A percentile compares a stretch with the other conserved stretches of the same genome.
Conservation (phyloP, 2,797 vertebrate genomes). For the Thaleichthys pacificus region DNA sequence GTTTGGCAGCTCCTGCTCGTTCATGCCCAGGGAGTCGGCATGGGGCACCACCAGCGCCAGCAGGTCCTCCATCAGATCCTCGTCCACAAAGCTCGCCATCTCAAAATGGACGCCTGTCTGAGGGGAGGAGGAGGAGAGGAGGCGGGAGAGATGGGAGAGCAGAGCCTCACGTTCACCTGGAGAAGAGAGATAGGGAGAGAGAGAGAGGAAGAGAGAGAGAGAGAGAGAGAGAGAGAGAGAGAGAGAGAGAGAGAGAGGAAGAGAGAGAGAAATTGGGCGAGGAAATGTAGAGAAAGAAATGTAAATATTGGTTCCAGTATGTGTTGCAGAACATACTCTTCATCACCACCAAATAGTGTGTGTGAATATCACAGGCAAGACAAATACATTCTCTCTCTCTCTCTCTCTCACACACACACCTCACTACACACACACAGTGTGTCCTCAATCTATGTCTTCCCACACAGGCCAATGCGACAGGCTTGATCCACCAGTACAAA, state of each 20-base stretch:
- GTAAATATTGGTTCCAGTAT: background rate
- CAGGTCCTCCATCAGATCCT: constrained; percentile 78
- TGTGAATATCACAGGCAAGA: too few species aligned
- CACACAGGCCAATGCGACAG: too few species aligned
- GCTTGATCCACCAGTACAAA: background rate
- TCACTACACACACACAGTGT: background rate
- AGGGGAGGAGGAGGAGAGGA: constrained; percentile 69
- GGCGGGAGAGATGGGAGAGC: constrained; percentile 67
- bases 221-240: constrained; percentile 1
- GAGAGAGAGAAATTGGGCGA: background rate
- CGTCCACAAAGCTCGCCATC: constrained; percentile 86
- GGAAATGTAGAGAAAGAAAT: background rate
- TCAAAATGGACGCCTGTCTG: constrained; percentile 80
- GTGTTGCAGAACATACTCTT: too few species aligned
- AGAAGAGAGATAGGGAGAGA: constrained; percentile 8
- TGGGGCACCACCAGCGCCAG: constrained; percentile 69
- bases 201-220: background rate
- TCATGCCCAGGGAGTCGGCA: constrained; percentile 84
- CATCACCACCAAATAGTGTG: too few species aligned
- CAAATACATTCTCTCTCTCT: background rate
- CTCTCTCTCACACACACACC: background rate
- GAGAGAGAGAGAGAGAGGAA: constrained; percentile 5
- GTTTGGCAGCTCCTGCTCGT: constrained; percentile 86
- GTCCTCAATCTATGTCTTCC: too few species aligned
- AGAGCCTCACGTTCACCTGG: constrained; percentile 76